Evolutionary conservation across 2,113 vertebrate species (phyloP).

Genomic region (Tragelaphus buxtoni): DNA sequence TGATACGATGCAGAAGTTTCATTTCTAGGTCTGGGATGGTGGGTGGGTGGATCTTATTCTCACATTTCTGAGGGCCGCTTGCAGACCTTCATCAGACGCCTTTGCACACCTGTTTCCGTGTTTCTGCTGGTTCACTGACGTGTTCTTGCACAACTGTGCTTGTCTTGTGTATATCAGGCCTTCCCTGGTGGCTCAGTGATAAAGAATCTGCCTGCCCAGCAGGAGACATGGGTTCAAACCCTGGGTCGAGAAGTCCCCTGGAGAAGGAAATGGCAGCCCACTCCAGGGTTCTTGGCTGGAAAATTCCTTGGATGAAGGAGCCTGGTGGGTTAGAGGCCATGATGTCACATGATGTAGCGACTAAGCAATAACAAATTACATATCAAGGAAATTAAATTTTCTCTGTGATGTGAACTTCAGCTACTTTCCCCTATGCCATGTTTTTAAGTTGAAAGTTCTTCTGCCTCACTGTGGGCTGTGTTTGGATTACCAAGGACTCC

Average conservation of each 20-base stretch:
- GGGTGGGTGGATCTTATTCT: not conserved
- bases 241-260: not conserved
- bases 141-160: not conserved
- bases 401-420: not conserved
- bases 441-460: not conserved
- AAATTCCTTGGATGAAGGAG: not conserved
- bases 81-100: not conserved
- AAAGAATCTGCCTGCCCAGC: not conserved
- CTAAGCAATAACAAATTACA: not conserved
- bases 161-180: not conserved
- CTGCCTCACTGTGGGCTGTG: not conserved
- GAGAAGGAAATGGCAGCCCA: not conserved
- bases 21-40: not conserved
- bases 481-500: not conserved
- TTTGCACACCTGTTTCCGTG: rapidly evolving
- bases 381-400: not conserved
- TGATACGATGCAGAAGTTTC: rapidly evolving
- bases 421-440: too few relatives aligned
- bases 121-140: rapidly evolving
- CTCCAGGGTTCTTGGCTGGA: not conserved
- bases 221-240: not conserved
- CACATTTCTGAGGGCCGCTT: not conserved
- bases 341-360: rapidly evolving
- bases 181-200: not conserved
- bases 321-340: not conserved